Conservation (phyloP, 2,113 vertebrate genomes). For the Machaerirhynchus nigripectus region DNA sequence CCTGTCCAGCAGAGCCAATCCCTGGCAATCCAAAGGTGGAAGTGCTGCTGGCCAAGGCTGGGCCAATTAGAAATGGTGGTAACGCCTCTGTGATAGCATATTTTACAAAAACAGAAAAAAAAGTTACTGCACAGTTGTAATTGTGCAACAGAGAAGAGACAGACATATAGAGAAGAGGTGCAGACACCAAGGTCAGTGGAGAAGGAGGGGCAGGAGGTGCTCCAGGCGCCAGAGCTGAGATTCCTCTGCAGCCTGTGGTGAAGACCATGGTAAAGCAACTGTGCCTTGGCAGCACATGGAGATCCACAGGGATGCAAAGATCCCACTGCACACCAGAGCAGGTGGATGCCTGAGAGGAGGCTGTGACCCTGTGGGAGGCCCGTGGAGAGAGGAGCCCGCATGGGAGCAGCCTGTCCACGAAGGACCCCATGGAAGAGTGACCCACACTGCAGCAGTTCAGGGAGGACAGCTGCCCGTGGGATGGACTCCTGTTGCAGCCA, state of each 20-base stretch:
- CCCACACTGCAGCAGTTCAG: background rate
- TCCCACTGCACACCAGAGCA: background rate
- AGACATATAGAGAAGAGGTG: background rate
- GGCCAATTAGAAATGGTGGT: background rate
- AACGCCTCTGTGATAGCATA: background rate
- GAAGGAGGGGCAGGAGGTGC: background rate
- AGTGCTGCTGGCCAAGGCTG: background rate
- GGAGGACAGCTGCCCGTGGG: background rate
- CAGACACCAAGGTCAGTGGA: background rate
- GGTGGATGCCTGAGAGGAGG: too few relatives aligned
- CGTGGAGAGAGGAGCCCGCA: background rate
- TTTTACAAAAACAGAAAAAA: background rate
- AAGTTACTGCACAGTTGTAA: background rate
- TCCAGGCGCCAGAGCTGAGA: fast-evolving
- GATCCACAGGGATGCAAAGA: background rate
- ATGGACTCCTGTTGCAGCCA: background rate
- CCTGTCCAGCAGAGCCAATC: background rate
- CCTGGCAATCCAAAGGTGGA: background rate
- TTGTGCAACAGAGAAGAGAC: too few relatives aligned
- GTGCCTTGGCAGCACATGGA: background rate
- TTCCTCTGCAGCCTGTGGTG: background rate
- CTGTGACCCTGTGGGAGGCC: background rate
- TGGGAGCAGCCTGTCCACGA: background rate
- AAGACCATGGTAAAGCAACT: background rate
- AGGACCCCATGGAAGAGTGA: background rate